phyloP scores from a whole-genome alignment of 2,888 invertebrate species.

The Andrena minutula region DNA sequence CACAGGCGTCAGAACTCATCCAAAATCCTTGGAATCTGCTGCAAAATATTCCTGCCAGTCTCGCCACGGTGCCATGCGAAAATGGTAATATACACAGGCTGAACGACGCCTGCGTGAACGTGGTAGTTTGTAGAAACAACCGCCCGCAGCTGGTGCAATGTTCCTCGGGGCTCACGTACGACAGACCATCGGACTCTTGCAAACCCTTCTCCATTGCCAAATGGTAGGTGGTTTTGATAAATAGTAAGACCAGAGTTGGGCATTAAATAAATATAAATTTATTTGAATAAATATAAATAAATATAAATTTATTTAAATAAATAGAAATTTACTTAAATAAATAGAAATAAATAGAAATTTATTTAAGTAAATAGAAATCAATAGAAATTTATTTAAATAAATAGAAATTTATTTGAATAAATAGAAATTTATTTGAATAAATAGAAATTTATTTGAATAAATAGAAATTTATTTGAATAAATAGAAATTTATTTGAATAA shows the following conservation, averaged over 20 bases:
- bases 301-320: too few relatives aligned
- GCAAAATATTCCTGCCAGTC: slow-evolving; percentile 74
- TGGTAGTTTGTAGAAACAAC: slow-evolving; percentile 77
- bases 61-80: slow-evolving; percentile 74
- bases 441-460: too few relatives aligned
- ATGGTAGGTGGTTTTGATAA: slow-evolving; percentile 70
- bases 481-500: too few relatives aligned
- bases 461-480: too few relatives aligned
- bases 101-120: slow-evolving; percentile 77
- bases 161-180: slow-evolving; percentile 75
- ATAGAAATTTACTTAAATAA: too few relatives aligned
- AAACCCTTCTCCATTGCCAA: slow-evolving; percentile 76
- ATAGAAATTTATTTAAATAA: too few relatives aligned
- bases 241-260: not conserved
- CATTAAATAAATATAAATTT: not conserved
- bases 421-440: too few relatives aligned
- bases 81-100: slow-evolving; percentile 78
- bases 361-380: not conserved
- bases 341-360: not conserved
- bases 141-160: slow-evolving; percentile 78
- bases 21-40: slow-evolving; percentile 75
- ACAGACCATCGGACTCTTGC: slow-evolving; percentile 78
- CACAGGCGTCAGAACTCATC: slow-evolving; percentile 4
- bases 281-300: not conserved
- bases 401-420: too few relatives aligned